Evolutionary conservation across 2,113 vertebrate genomes (phyloP).

Genomic region (Eretmochelys imbricata): DNA sequence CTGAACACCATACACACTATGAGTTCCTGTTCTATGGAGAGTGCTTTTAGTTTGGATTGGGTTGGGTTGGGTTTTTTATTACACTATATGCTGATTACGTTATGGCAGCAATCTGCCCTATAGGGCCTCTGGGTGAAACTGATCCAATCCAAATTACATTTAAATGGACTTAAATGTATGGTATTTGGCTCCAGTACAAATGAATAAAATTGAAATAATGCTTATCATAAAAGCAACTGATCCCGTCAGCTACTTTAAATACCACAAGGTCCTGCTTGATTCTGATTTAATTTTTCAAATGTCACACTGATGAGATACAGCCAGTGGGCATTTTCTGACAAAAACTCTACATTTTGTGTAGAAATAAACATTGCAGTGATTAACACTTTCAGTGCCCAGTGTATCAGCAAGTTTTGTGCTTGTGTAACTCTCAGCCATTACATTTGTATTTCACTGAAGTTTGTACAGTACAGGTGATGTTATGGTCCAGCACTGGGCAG

Average conservation of each 20-base stretch:
- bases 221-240: conserved; percentile 12
- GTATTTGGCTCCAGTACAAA: conserved; percentile 28
- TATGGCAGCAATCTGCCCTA: not conserved
- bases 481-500: not conserved
- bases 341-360: not conserved
- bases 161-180: conserved; percentile 23
- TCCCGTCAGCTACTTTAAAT: conserved; percentile 24
- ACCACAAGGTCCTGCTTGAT: conserved; percentile 3
- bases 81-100: not conserved
- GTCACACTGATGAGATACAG: not conserved
- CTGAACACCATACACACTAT: not conserved
- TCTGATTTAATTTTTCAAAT: conserved; percentile 20
- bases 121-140: conserved; percentile 4
- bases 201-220: conserved; percentile 48
- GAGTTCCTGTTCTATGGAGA: not conserved
- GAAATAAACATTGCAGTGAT: not conserved
- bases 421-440: not conserved
- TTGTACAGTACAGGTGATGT: not conserved
- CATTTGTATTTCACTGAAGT: not conserved
- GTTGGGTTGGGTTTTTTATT: not conserved
- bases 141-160: conserved; percentile 45
- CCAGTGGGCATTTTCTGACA: not conserved
- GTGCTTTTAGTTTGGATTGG: not conserved
- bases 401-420: not conserved
- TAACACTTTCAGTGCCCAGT: not conserved